A percentile compares a stretch with the other conserved stretches of the same genome.
phyloP scores from a whole-genome alignment of 1,140 invertebrate species.

The Thaumatotibia leucotreta region DNA sequence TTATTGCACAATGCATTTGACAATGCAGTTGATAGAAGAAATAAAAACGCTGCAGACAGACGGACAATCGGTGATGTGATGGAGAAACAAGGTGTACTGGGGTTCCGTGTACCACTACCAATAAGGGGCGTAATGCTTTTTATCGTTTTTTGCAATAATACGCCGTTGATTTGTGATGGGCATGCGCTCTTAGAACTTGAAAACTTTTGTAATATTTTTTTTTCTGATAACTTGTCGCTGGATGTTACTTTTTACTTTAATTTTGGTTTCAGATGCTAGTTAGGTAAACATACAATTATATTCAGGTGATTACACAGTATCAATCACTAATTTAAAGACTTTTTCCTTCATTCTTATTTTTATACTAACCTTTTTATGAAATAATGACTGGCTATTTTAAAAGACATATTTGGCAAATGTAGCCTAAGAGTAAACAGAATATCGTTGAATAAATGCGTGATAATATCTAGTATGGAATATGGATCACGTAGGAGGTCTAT shows the following conservation, averaged over 20 bases:
- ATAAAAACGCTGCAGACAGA: slow-evolving; percentile 25
- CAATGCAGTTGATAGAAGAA: slow-evolving; percentile 37
- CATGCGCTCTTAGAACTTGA: not conserved
- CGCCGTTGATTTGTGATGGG: not conserved
- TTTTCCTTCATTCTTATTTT: no score
- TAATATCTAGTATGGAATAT: no score
- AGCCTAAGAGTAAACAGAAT: no score
- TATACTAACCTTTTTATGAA: no score
- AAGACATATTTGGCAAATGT: no score
- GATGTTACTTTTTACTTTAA: not conserved
- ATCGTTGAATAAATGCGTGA: no score
- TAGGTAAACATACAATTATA: no score
- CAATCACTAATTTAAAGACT: no score
- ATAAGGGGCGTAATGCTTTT: slow-evolving; percentile 1
- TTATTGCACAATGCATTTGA: not conserved
- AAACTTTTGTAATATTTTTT: no score
- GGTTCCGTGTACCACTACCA: not conserved
- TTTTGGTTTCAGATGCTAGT: not conserved
- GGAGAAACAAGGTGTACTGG: not conserved
- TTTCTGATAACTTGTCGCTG: not conserved
- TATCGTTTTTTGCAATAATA: not conserved
- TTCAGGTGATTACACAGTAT: no score
- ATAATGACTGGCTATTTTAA: no score
- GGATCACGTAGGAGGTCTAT: no score
- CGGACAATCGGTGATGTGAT: not conserved